phyloP scores from a whole-genome alignment of 2,113 vertebrate species.

The Mionectes macconnelli region DNA sequence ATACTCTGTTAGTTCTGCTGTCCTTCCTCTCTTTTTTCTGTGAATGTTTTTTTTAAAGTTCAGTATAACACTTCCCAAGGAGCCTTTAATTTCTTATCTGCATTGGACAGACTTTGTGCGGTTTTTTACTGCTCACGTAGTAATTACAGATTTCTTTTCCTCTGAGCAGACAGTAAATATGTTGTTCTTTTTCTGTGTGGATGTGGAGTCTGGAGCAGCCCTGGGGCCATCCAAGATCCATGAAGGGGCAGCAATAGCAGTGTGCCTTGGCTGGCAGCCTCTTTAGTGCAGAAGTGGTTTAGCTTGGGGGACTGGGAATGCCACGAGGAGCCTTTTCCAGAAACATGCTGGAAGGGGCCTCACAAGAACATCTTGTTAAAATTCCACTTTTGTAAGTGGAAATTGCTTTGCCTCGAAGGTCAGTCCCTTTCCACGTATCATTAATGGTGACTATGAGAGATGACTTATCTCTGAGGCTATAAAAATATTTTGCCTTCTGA shows the following conservation, averaged over 20 bases:
- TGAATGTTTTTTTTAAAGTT: background rate
- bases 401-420: slow-evolving; percentile 2
- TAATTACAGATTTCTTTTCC: background rate
- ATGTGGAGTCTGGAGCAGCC: background rate
- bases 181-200: background rate
- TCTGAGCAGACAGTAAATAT: background rate
- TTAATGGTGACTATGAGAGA: background rate
- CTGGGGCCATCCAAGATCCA: background rate
- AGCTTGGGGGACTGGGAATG: background rate
- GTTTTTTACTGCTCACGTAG: background rate
- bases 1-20: background rate
- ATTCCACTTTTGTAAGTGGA: background rate
- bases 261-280: background rate
- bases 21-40: background rate
- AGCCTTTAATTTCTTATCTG: background rate
- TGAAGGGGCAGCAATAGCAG: background rate
- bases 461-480: background rate
- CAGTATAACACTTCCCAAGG: background rate
- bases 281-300: background rate
- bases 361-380: background rate
- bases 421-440: background rate
- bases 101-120: background rate
- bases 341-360: background rate
- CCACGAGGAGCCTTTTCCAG: background rate
- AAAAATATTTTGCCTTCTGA: background rate